Base-by-base conservation (phyloP, 1,140 invertebrate species). In the Drosophila pectinifera region DNA sequence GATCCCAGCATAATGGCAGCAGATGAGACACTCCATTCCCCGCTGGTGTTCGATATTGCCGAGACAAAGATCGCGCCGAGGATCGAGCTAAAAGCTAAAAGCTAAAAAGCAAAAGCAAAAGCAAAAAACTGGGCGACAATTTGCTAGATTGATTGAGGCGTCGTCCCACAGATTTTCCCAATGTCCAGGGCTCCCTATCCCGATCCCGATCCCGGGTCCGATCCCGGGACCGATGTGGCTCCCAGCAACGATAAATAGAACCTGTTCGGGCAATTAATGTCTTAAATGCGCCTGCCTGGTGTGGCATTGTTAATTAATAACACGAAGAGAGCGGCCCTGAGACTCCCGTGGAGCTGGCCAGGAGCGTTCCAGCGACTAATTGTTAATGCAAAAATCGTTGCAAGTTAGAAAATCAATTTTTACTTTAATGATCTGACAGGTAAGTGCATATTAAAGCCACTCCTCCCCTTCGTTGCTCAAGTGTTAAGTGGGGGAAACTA, bases 301-400 rank as follows among this genome's bases (percentile, higher is more conserved):
- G 84, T 89, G 84, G 84, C 85, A 89, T 89, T 89, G 84, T 90
- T 89, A 89, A 89, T 89, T 89, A 89, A 89, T 89, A 88, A 86
- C 85, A 78, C 79, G 57, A 68, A 67, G 57, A 54, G 70, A 65
- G 62, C n/a, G 51, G 6, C 6, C n/a, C n/a, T n/a, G n/a, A n/a
- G n/a, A n/a, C n/a, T n/a, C n/a, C n/a, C 5, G 16, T 4, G 6
- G 11, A 42, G 39, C 36, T 16, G 18, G 26, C 34, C 28, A 6
- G 10, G 18, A 34, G 11, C 56, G 22, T 20, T 43, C 18, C 28
- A 24, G 22, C 48, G 54, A 63, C 68, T 89, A 89, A 88, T 88
- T 89, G 85, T 89, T 89, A 89, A 89, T 89, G 84, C 84, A 89
- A 89, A 89, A 89, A 89, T 89, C 84, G 84, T 89, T 89, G 80